Percentiles rank a stretch among this genome's conserved stretches.
These are phyloP conservation scores for Laothoe populi DNA, from an alignment of 2,888 invertebrate genomes.

Conservation along the genomic window DNA sequence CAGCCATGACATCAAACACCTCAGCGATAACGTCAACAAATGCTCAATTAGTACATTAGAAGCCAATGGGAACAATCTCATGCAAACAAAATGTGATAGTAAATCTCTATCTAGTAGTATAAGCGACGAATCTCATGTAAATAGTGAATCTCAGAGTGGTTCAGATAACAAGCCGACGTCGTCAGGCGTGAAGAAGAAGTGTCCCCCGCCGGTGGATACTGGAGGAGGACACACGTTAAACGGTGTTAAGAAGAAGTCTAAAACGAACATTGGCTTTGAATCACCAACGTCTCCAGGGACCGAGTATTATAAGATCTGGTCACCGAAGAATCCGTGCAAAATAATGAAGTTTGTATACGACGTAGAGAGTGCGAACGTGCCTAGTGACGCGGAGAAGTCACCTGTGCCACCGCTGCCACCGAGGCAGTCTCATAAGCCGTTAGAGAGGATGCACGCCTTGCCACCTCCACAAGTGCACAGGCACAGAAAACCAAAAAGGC, in stretches of 20 bases:
- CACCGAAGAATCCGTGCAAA: slow-evolving; percentile 85
- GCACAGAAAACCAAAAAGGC: slow-evolving; percentile 88
- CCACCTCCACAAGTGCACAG: slow-evolving; percentile 89
- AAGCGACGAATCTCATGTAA: slow-evolving; percentile 77
- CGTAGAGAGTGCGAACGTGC: slow-evolving; percentile 76
- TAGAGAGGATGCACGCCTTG: slow-evolving; percentile 89
- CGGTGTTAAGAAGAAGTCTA: slow-evolving; percentile 88
- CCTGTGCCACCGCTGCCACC: slow-evolving; percentile 90
- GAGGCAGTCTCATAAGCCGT: slow-evolving; percentile 88
- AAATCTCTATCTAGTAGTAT: slow-evolving; percentile 76
- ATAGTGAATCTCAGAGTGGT: slow-evolving; percentile 76
- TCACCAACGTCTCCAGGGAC: slow-evolving; percentile 85
- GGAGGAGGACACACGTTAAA: slow-evolving; percentile 74
- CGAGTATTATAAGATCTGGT: slow-evolving; percentile 89
- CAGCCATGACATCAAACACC: slow-evolving; percentile 76
- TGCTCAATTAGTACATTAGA: slow-evolving; percentile 85
- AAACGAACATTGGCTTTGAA: slow-evolving; percentile 79
- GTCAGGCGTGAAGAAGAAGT: slow-evolving; percentile 83
- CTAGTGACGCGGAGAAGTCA: slow-evolving; percentile 85
- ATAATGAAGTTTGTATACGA: slow-evolving; percentile 84
- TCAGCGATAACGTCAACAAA: slow-evolving; percentile 81
- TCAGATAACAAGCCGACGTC: slow-evolving; percentile 69
- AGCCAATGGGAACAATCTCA: slow-evolving; percentile 76
- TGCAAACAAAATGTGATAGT: slow-evolving; percentile 79
- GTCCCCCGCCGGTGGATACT: slow-evolving; percentile 83